phyloP scores from a whole-genome alignment of 2,888 invertebrate genomes.

The Nephrocerus scutellatus region DNA sequence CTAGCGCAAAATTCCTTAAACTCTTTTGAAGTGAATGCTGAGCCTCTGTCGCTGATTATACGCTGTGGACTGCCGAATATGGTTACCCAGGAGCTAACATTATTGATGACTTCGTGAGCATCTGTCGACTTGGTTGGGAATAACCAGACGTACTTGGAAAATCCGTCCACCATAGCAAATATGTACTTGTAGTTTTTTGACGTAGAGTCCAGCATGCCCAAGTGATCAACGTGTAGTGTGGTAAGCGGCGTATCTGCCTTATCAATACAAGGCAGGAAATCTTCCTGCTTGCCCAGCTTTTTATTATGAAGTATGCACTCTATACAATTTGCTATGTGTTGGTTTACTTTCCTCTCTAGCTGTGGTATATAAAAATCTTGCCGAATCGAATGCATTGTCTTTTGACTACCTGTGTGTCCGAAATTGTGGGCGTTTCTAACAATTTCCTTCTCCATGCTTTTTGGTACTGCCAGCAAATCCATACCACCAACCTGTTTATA shows the following conservation, averaged over 20 bases:
- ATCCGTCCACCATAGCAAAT: conserved; percentile 15
- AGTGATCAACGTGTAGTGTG: conserved; percentile 29
- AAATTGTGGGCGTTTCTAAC: conserved; percentile 14
- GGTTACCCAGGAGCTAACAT: conserved; percentile 1
- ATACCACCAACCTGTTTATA: conserved; percentile 11
- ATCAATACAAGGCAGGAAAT: conserved; percentile 30
- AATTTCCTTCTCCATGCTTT: conserved; percentile 17
- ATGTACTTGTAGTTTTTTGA: conserved; percentile 18
- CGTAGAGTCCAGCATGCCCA: conserved; percentile 22
- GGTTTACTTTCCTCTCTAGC: conserved; percentile 13
- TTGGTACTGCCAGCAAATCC: conserved; percentile 16
- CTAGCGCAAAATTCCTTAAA: conserved; percentile 13
- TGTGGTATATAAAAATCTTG: conserved; percentile 19
- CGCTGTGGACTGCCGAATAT: conserved; percentile 15
- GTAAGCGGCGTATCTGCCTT: conserved; percentile 30
- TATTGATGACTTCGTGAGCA: conserved; percentile 5
- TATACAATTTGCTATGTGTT: conserved; percentile 17
- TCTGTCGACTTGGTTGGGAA: conserved; percentile 11
- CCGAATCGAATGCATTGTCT: conserved; percentile 10
- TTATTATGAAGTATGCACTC: conserved; percentile 16
- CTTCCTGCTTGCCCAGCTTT: conserved; percentile 35
- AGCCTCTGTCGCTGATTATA: conserved; percentile 16
- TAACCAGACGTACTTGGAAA: conserved; percentile 16
- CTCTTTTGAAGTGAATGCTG: conserved; percentile 15
- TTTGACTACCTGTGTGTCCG: conserved; percentile 15